Evolutionary conservation across 2,888 invertebrate species (phyloP).

Genomic region (Diaphora mendica): DNA sequence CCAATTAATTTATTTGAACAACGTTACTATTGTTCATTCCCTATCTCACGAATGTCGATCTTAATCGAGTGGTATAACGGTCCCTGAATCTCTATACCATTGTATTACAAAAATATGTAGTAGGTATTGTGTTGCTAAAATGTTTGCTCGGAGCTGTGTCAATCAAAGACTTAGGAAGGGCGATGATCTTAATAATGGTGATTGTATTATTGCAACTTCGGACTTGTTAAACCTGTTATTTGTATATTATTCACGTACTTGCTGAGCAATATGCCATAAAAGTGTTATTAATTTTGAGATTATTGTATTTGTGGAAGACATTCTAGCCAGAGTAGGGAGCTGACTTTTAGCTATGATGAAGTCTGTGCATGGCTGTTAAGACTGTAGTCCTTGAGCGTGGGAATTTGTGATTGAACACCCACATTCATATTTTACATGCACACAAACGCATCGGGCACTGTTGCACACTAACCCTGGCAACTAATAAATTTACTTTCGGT

Average conservation of each 20-base stretch:
- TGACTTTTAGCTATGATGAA: not conserved
- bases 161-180: slow-evolving; percentile 58
- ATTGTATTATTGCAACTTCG: slow-evolving; percentile 56
- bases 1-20: slow-evolving; percentile 58
- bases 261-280: slow-evolving; percentile 46
- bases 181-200: slow-evolving; percentile 62
- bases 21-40: slow-evolving; percentile 67
- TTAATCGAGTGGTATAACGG: slow-evolving; percentile 74
- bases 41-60: slow-evolving; percentile 70
- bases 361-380: not conserved
- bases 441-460: no score
- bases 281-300: slow-evolving; percentile 18
- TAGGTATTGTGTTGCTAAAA: slow-evolving; percentile 39
- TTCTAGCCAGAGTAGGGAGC: not conserved
- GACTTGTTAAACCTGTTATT: slow-evolving; percentile 60
- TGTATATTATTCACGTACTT: slow-evolving; percentile 36
- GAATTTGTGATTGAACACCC: no score
- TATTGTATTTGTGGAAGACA: not conserved
- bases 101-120: slow-evolving; percentile 33
- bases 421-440: no score
- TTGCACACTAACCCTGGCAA: no score
- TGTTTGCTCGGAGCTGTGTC: slow-evolving; percentile 58
- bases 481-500: no score
- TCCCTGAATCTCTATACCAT: slow-evolving; percentile 49
- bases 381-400: no score